A percentile compares a stretch with the other conserved stretches of the same genome.
These are phyloP conservation scores for Ptychoptera contaminata DNA, from an alignment of 2,888 invertebrate genomes.

Conservation along the genomic window DNA sequence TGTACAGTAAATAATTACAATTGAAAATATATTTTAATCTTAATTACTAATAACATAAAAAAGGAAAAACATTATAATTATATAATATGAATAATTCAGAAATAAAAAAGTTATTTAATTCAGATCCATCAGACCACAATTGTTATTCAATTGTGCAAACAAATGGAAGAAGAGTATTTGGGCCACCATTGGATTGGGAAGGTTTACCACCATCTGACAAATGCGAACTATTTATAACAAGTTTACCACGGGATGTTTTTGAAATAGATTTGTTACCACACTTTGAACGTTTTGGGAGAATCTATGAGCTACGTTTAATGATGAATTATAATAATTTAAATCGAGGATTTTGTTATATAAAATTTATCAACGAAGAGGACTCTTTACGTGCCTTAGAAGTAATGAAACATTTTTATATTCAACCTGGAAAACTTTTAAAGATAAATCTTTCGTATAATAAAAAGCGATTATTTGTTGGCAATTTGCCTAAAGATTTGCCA, in stretches of 20 bases:
- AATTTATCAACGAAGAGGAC: slow-evolving; percentile 18
- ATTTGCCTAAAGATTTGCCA: slow-evolving; percentile 18
- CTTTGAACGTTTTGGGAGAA: slow-evolving; percentile 18
- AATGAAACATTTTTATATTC: slow-evolving; percentile 17
- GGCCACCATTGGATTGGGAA: slow-evolving; percentile 17
- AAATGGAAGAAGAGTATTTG: slow-evolving; percentile 18
- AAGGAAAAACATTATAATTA: too few species aligned
- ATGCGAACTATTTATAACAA: slow-evolving; percentile 19
- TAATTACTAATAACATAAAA: too few species aligned
- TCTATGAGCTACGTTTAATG: slow-evolving; percentile 21
- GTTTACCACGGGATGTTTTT: slow-evolving; percentile 16
- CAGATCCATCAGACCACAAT: too few species aligned
- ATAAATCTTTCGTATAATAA: slow-evolving; percentile 20
- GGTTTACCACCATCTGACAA: slow-evolving; percentile 17
- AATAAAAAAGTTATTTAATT: too few species aligned
- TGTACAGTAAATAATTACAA: too few species aligned
- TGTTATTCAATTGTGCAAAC: slow-evolving; percentile 13
- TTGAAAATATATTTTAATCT: too few species aligned
- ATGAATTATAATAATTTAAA: slow-evolving; percentile 19
- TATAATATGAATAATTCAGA: too few species aligned
- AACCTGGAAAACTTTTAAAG: slow-evolving; percentile 15
- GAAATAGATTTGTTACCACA: slow-evolving; percentile 16
- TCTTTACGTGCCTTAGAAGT: slow-evolving; percentile 19
- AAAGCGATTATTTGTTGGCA: slow-evolving; percentile 19
- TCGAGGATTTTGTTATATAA: slow-evolving; percentile 20